Evolutionary conservation across 2,797 vertebrate genomes (phyloP).

Genomic region (Momotus momota): DNA sequence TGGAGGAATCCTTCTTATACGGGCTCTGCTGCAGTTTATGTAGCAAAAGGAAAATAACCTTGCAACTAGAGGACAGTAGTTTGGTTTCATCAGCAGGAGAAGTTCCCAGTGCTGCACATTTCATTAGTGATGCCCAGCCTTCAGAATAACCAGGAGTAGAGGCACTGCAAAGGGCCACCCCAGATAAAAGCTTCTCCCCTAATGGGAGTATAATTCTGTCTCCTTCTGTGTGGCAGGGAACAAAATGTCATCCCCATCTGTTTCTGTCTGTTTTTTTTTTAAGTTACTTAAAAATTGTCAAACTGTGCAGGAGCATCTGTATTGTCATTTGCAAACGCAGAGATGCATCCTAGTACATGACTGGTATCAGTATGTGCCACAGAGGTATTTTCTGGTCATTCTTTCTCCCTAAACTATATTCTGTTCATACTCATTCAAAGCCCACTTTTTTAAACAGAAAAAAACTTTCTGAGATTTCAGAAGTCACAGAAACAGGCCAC

Average conservation of each 20-base stretch:
- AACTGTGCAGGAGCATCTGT: not conserved
- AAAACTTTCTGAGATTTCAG: not conserved
- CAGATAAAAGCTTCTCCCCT: not conserved
- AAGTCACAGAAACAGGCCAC: not conserved
- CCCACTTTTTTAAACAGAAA: not conserved
- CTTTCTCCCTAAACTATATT: not conserved
- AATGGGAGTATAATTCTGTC: conserved; percentile 14
- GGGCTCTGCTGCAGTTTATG: not conserved
- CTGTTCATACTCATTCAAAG: not conserved
- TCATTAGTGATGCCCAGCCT: not conserved
- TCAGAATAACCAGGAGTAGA: not conserved
- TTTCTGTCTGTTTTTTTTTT: not conserved
- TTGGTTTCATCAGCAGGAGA: not conserved
- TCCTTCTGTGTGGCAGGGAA: not conserved
- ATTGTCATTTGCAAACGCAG: not conserved
- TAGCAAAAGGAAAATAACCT: not conserved
- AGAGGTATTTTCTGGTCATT: not conserved
- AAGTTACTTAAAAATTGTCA: not conserved
- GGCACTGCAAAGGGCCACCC: not conserved
- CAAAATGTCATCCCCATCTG: not conserved
- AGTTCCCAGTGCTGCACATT: not conserved
- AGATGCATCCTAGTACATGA: not conserved
- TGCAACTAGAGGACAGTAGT: not conserved
- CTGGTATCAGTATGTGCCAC: not conserved
- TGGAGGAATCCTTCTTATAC: not conserved